Base-by-base conservation (phyloP, 1,140 invertebrate genomes). In the Protaetia brevitarsis region DNA sequence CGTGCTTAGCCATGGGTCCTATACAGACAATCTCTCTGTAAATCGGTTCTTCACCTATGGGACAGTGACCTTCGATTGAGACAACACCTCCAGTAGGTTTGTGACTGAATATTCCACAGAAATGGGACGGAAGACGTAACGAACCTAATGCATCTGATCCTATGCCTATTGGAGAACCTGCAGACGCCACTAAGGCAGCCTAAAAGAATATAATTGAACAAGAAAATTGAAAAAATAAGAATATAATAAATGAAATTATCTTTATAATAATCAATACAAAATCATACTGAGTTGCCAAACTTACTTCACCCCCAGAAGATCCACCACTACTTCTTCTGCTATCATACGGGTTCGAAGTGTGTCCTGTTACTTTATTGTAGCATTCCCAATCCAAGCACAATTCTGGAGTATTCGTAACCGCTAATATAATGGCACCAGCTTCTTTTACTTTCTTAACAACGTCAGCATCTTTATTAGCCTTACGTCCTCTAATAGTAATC, bases 321-420 rank as follows among this genome's bases (percentile, higher is more conserved):
- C 92, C 92, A 0, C 91, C 92, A 13, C 84, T 78, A 1, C 88
- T 92, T 69, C 88, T 81, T 26, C 85, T 85, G 31, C 85, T 82
- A 76, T 97, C 88, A 74, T 97, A 96, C 0, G 96, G 94, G 80
- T 98, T 98, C 68, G 84, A 87, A 0, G 95, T 95, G 16, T 86
- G 80, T 0, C 96, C 96, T 58, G 90, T 92, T 0, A 96, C 83
- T 63, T 88, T 89, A 80, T 98, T 98, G 67, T 85, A 88, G 0
- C 90, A 93, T 78, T 98, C 95, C 87, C 90, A 95, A 78, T 89
- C 91, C 83, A 95, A 83, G 69, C 92, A 94, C n/a, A 95, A 79
- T 77, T 98, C 95, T 1, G 95, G 94, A 0, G 93, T 91, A 78
- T 97, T 98, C 13, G 93, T 96, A 0, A 94, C 88, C n/a, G 87